Percentiles rank a stretch among this genome's conserved stretches.
These are phyloP conservation scores for Halesus radiatus DNA, from an alignment of 1,140 invertebrate species.

Conservation along the genomic window DNA sequence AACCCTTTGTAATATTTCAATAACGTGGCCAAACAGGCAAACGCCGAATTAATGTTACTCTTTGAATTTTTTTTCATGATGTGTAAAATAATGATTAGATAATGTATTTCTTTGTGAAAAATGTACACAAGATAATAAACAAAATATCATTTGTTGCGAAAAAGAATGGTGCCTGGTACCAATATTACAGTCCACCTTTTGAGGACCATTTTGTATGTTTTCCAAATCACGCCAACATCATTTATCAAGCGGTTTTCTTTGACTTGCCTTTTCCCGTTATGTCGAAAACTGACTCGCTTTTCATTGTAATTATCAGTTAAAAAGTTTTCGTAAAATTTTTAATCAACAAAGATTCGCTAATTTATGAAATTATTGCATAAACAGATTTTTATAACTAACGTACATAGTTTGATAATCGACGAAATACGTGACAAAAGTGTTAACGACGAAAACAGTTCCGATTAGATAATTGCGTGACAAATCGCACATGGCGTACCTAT, in stretches of 20 bases:
- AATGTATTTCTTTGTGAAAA: no score
- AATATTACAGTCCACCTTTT: constrained; percentile 19
- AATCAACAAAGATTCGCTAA: not conserved
- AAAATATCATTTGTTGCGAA: no score
- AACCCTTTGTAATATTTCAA: no score
- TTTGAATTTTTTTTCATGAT: no score
- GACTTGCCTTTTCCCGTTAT: not conserved
- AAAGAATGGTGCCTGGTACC: constrained; percentile 37
- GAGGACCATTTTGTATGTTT: no score
- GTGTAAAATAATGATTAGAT: no score
- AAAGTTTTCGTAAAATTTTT: not conserved
- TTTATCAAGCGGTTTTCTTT: constrained; percentile 37
- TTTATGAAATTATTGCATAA: not conserved
- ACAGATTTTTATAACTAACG: not conserved
- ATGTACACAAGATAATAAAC: no score
- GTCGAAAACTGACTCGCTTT: not conserved
- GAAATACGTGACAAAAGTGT: not conserved
- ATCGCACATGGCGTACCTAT: not conserved
- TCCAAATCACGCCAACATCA: not conserved
- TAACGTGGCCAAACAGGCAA: no score
- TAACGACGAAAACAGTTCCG: no score
- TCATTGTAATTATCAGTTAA: not conserved
- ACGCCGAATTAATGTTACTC: no score
- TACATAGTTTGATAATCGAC: not conserved
- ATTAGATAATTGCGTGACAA: not conserved